Evolutionary conservation across 2,888 invertebrate species (phyloP), one percentile per base, ranked within the genome.

Genomic region (Drosophila kanekoi): DNA sequence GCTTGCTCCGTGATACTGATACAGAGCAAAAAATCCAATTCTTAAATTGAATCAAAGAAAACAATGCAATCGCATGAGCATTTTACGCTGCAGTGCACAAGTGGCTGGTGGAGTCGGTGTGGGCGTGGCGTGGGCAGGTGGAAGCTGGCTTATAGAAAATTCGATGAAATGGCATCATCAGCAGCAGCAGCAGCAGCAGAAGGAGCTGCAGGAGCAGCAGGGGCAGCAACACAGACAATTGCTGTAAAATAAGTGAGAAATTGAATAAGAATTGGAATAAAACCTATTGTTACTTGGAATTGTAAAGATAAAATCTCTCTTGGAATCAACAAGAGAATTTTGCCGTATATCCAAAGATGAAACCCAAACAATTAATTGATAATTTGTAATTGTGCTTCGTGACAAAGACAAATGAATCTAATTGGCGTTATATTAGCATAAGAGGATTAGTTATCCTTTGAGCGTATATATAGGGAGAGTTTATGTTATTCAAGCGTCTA

Each of bases 241-340:
- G 67, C 79, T 43, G 53, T 72, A 81, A 76, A 85, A 72, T 76
- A 73, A 71, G 65, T 67, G 60, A 73, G 72, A 68, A 79, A 87
- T 85, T 72, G 67, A 58, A 67, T 65, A 72, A 60, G 56, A 78
- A 75, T 75, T 77, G 72, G 75, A 73, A 76, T 70, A 72, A 79
- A 73, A 73, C 65, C 57, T 63, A 85, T 75, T 59, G 81, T 64
- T 73, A 81, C 28, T 85, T 79, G 85, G 84, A 87, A 74, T 66
- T 49, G 86, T 58, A 77, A 47, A 43, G 54, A 23, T 28, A 28
- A 58, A 61, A 43, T 52, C 11, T 61, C 43, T 10, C 18, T 16
- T 45, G 8, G 51, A 59, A 56, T 43, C 74, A 41, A 52, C 60
- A 16, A 37, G 9, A 16, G 18, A 44, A 49, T 52, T 54, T 58